Conservation (phyloP, 1,140 invertebrate species). For the Tetraneura akinire region DNA sequence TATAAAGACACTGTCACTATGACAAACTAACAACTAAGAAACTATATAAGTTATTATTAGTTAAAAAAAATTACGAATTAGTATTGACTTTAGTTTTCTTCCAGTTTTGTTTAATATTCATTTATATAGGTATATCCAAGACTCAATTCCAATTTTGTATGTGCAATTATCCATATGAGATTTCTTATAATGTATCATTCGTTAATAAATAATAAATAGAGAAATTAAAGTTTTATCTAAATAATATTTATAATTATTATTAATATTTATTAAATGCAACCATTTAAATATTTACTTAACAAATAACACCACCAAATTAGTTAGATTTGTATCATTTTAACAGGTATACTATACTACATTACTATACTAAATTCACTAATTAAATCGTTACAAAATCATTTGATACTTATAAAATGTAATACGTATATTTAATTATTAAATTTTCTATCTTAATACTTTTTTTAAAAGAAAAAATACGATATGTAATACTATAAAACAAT, state of each 20-base stretch:
- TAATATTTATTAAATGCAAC: no score
- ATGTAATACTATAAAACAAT: no score
- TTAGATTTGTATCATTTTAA: no score
- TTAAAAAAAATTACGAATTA: constrained; percentile 32
- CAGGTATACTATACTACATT: no score
- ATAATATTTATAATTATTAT: no score
- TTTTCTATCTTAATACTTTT: no score
- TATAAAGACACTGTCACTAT: no score
- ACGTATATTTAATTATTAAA: no score
- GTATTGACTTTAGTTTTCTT: constrained; percentile 37
- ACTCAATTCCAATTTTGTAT: constrained; percentile 14
- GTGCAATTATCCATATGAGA: constrained; percentile 17
- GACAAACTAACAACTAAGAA: constrained; percentile 37
- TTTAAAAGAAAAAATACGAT: no score
- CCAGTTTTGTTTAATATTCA: constrained; percentile 38
- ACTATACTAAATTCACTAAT: no score
- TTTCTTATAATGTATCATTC: constrained; percentile 13
- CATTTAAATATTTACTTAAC: background rate
- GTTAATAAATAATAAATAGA: constrained; percentile 35
- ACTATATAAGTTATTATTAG: background rate
- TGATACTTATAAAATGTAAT: no score
- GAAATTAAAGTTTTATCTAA: background rate
- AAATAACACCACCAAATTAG: background rate
- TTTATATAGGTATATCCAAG: constrained; percentile 22
- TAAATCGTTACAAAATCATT: no score